A percentile compares a stretch with the other conserved stretches of the same genome.
phyloP scores from a whole-genome alignment of 2,888 invertebrate genomes.

The Temnothorax ravouxi region DNA sequence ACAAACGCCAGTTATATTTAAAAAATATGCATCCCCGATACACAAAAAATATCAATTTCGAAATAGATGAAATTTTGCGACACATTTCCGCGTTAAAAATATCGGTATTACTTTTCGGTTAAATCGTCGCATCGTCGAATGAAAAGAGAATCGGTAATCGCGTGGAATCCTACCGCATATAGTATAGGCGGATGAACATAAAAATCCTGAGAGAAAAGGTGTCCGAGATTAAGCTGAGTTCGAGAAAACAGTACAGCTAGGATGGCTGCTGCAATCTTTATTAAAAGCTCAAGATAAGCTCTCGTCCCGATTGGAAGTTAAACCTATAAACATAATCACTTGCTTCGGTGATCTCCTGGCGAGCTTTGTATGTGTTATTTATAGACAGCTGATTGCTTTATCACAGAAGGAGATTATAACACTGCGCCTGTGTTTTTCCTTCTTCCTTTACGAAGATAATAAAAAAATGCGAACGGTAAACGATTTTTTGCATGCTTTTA shows the following conservation, averaged over 20 bases:
- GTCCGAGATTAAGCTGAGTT: conserved; percentile 71
- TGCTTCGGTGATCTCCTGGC: conserved; percentile 46
- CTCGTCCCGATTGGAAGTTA: conserved; percentile 73
- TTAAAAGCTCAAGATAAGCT: conserved; percentile 76
- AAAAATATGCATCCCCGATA: conserved; percentile 1
- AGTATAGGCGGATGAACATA: conserved; percentile 58
- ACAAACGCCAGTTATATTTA: neutral
- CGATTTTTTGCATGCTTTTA: conserved; percentile 6
- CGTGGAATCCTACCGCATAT: conserved; percentile 34
- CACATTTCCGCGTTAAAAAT: neutral
- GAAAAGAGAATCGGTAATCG: conserved; percentile 38
- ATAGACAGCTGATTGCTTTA: conserved; percentile 74
- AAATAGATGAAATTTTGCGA: neutral
- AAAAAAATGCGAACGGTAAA: neutral
- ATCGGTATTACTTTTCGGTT: conserved; percentile 5
- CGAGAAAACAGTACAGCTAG: conserved; percentile 60
- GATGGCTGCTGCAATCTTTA: conserved; percentile 62
- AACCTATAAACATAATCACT: conserved; percentile 78
- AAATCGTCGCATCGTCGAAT: conserved; percentile 26
- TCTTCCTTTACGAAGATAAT: neutral
- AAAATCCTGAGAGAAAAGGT: conserved; percentile 64
- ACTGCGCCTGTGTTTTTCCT: neutral
- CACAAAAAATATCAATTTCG: conserved; percentile 2
- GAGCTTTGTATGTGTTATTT: conserved; percentile 64
- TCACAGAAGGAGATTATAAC: conserved; percentile 72